phyloP scores from a whole-genome alignment of 2,888 invertebrate species.

The Drosophila longiperda region DNA sequence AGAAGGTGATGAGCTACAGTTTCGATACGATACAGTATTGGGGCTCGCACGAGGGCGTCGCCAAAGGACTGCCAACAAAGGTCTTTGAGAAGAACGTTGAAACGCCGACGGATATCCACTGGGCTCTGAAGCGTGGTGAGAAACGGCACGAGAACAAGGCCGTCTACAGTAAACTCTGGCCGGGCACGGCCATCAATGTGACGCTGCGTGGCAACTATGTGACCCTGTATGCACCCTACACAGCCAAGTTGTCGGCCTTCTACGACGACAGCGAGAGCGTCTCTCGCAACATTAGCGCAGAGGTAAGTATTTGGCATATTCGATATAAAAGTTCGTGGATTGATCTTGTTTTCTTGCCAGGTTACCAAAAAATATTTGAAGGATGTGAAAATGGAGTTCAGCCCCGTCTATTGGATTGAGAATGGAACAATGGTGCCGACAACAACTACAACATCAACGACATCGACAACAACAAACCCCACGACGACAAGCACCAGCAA shows the following conservation, averaged over 20 bases:
- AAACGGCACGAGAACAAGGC: slow-evolving; percentile 86
- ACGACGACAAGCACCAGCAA: slow-evolving; percentile 86
- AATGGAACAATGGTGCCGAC: slow-evolving; percentile 93
- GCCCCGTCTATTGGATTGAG: slow-evolving; percentile 91
- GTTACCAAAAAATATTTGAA: slow-evolving; percentile 88
- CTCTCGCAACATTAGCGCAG: slow-evolving; percentile 82
- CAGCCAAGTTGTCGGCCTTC: slow-evolving; percentile 89
- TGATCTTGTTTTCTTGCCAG: slow-evolving; percentile 50
- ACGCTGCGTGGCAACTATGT: slow-evolving; percentile 91
- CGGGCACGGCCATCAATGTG: slow-evolving; percentile 93
- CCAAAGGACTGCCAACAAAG: slow-evolving; percentile 83
- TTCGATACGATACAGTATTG: slow-evolving; percentile 90
- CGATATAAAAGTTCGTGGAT: not conserved
- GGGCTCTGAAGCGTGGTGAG: slow-evolving; percentile 88
- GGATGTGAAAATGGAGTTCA: slow-evolving; percentile 90
- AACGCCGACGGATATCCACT: slow-evolving; percentile 87
- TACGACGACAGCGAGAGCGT: slow-evolving; percentile 83
- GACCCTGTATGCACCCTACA: slow-evolving; percentile 90
- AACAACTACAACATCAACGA: slow-evolving; percentile 73
- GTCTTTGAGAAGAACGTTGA: slow-evolving; percentile 79
- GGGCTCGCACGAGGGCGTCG: slow-evolving; percentile 90
- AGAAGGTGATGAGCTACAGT: slow-evolving; percentile 90
- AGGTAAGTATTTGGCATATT: slow-evolving; percentile 64
- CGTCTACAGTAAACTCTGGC: slow-evolving; percentile 89
- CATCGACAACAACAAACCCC: slow-evolving; percentile 86